Evolutionary conservation across 2,113 vertebrate species (phyloP).

Genomic region (Megaceryle torquata): DNA sequence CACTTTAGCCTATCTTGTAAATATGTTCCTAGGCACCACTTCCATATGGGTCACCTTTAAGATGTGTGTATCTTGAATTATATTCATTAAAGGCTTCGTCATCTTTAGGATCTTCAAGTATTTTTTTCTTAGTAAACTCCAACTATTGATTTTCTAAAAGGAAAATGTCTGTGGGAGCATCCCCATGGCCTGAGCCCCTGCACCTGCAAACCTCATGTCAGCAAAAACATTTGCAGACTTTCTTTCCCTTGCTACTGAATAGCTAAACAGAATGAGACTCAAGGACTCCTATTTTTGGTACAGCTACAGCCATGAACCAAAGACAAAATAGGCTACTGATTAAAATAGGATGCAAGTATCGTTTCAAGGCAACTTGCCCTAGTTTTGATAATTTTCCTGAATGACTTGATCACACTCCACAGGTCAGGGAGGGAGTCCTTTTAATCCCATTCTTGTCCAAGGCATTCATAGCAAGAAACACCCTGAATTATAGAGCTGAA

Average conservation of each 20-base stretch:
- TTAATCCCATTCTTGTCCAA: neutral
- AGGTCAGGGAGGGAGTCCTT: neutral
- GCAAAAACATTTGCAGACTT: neutral
- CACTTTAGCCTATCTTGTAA: neutral
- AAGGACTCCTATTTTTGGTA: neutral
- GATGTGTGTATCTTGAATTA: neutral
- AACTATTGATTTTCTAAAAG: neutral
- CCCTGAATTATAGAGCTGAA: fast-evolving
- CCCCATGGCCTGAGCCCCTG: neutral
- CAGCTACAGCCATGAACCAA: neutral
- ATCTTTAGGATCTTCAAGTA: neutral
- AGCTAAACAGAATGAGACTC: neutral
- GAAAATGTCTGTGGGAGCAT: neutral
- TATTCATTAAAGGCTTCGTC: neutral
- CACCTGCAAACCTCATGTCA: neutral
- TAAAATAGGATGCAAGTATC: neutral
- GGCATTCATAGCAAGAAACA: neutral
- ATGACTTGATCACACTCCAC: neutral
- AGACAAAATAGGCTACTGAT: neutral
- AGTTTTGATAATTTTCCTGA: neutral
- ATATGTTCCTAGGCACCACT: neutral
- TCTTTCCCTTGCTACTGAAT: neutral
- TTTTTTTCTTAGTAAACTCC: neutral
- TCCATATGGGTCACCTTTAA: neutral
- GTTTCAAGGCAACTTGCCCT: neutral